A percentile compares a stretch with the other conserved stretches of the same genome.
phyloP scores from a whole-genome alignment of 1,140 invertebrate species.

The Hycleus phaleratus region DNA sequence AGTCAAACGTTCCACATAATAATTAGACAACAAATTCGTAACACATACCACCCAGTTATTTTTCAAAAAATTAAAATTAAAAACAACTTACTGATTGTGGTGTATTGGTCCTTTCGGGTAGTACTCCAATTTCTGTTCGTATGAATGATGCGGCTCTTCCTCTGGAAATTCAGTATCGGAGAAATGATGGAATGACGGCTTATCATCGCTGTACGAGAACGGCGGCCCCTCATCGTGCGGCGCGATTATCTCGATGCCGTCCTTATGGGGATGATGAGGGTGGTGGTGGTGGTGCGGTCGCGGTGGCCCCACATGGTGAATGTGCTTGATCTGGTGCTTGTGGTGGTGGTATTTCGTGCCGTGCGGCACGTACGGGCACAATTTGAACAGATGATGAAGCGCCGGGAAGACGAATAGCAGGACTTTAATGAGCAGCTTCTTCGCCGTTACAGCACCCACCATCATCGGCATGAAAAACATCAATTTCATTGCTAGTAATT shows the following conservation, averaged over 20 bases:
- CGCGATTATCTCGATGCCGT: slow-evolving; percentile 27
- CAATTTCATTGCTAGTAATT: slow-evolving; percentile 68
- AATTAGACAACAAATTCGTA: not conserved
- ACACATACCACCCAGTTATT: not conserved
- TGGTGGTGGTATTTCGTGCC: slow-evolving; percentile 70
- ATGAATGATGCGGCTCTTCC: slow-evolving; percentile 8
- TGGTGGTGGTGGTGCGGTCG: slow-evolving; percentile 29
- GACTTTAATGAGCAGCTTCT: slow-evolving; percentile 72
- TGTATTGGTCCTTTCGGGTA: slow-evolving; percentile 20
- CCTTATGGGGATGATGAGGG: slow-evolving; percentile 41
- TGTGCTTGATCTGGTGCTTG: slow-evolving; percentile 61
- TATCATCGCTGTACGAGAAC: not conserved
- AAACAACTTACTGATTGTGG: slow-evolving; percentile 18
- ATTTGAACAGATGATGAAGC: slow-evolving; percentile 71
- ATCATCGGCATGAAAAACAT: slow-evolving; percentile 66
- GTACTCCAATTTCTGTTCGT: slow-evolving; percentile 20
- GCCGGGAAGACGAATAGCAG: slow-evolving; percentile 74
- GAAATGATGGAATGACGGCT: slow-evolving; percentile 14
- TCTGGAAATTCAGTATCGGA: slow-evolving; percentile 12
- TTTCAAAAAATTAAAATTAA: not conserved
- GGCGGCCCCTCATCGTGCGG: slow-evolving; percentile 19
- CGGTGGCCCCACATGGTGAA: slow-evolving; percentile 47
- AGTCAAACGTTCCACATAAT: not conserved
- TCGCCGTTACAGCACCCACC: slow-evolving; percentile 68
- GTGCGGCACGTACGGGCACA: slow-evolving; percentile 72